Evolutionary conservation across 1,140 invertebrate species (phyloP).

Genomic region (Drosophila ogumai): DNA sequence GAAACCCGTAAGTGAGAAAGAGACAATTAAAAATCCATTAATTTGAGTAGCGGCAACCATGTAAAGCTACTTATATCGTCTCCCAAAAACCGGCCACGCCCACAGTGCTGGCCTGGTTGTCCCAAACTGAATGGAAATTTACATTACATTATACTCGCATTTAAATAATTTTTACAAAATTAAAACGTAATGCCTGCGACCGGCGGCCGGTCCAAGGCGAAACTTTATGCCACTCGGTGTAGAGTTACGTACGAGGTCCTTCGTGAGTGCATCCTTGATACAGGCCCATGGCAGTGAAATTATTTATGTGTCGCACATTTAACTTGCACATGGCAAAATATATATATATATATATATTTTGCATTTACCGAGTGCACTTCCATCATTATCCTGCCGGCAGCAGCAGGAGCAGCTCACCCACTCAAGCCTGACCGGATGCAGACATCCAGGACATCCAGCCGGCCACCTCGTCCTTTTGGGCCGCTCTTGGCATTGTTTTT

Average conservation of each 20-base stretch:
- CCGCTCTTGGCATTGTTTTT: constrained; percentile 68
- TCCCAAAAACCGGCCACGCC: constrained; percentile 18
- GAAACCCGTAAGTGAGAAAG: constrained; percentile 75
- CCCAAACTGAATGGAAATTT: constrained; percentile 69
- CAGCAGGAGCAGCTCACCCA: constrained; percentile 3
- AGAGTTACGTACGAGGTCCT: neutral
- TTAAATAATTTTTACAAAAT: constrained; percentile 83
- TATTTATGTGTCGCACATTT: constrained; percentile 82
- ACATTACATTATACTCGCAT: constrained; percentile 81
- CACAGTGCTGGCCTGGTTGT: neutral
- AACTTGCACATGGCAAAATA: constrained; percentile 81
- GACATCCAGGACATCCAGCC: constrained; percentile 27
- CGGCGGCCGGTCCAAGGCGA: constrained; percentile 28
- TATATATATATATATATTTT: constrained; percentile 82
- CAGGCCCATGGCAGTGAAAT: constrained; percentile 67
- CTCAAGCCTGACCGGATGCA: constrained; percentile 59
- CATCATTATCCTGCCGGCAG: constrained; percentile 71
- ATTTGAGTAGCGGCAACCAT: constrained; percentile 80
- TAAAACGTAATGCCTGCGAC: constrained; percentile 76
- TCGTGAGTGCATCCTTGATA: constrained; percentile 61
- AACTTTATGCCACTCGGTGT: constrained; percentile 18
- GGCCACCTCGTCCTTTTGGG: constrained; percentile 31
- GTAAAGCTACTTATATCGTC: constrained; percentile 77
- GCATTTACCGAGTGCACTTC: constrained; percentile 81
- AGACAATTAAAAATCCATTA: constrained; percentile 84